Conservation (phyloP, 1,140 invertebrate species). For the Acyrthosiphon pisum region DNA sequence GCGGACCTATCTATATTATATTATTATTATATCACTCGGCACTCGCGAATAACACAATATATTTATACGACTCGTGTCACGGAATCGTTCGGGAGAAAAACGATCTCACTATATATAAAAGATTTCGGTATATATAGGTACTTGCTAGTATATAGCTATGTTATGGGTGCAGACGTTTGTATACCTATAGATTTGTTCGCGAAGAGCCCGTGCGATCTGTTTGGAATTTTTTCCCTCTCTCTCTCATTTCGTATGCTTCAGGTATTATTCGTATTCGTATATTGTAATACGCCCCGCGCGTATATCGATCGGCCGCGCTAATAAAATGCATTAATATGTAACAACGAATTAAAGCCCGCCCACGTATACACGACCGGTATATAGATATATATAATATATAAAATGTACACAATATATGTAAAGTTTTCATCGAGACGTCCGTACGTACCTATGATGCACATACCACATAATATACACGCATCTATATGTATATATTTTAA, state of each 20-base stretch:
- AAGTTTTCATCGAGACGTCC: not conserved
- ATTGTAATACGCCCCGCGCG: not conserved
- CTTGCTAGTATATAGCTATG: too few relatives aligned
- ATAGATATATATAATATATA: not conserved
- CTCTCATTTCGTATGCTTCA: not conserved
- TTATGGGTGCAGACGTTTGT: too few relatives aligned
- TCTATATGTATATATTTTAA: too few relatives aligned
- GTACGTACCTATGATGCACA: too few relatives aligned
- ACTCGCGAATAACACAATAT: not conserved
- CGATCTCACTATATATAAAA: not conserved
- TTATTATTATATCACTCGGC: not conserved
- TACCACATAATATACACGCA: not conserved
- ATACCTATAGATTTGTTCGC: not conserved
- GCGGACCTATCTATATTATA: not conserved
- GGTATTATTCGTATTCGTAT: not conserved
- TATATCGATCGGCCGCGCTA: not conserved
- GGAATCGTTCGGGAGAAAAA: not conserved
- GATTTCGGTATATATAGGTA: not conserved
- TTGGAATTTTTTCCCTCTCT: not conserved
- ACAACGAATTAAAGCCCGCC: not conserved
- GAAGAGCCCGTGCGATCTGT: not conserved
- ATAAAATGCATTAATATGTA: conserved; percentile 14
- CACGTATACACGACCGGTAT: not conserved
- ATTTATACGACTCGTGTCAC: not conserved
- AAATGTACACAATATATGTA: not conserved